Conservation (phyloP, 2,888 invertebrate species). For the Oscheius sp. region DNA sequence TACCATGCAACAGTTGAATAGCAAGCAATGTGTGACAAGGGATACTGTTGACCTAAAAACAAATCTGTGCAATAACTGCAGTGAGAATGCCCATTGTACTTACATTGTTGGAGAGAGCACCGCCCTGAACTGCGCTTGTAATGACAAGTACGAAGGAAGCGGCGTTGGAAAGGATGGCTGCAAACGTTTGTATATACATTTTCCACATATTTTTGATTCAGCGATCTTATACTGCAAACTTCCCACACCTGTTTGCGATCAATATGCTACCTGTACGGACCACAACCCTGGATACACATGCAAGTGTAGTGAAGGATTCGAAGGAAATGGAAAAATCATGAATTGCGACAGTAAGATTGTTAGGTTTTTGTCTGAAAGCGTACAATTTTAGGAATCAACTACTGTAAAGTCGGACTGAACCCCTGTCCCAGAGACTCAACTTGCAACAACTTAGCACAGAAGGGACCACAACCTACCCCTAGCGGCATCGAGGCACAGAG, state of each 20-base stretch:
- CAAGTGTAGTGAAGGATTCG: neutral
- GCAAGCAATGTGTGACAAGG: conserved; percentile 1
- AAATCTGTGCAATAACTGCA: conserved; percentile 12
- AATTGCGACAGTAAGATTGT: neutral
- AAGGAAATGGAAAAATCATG: neutral
- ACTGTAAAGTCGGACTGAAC: neutral
- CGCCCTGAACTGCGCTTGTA: conserved; percentile 29
- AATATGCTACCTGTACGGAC: neutral
- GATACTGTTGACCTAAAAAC: neutral
- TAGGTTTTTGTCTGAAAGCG: neutral
- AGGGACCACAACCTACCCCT: neutral
- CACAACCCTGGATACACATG: neutral
- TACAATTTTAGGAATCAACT: conserved; percentile 4
- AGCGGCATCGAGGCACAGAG: neutral
- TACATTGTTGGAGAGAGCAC: neutral
- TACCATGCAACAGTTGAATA: neutral
- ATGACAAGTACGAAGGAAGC: conserved; percentile 16
- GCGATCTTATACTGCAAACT: conserved; percentile 3
- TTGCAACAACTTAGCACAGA: neutral
- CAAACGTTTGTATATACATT: conserved; percentile 2
- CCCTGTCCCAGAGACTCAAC: conserved; percentile 27
- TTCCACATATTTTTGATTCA: neutral
- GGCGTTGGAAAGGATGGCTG: conserved; percentile 17
- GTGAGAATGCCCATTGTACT: conserved; percentile 8
- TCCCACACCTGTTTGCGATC: neutral